phyloP scores from a whole-genome alignment of 2,888 invertebrate species.

The Seira sanloemensis region DNA sequence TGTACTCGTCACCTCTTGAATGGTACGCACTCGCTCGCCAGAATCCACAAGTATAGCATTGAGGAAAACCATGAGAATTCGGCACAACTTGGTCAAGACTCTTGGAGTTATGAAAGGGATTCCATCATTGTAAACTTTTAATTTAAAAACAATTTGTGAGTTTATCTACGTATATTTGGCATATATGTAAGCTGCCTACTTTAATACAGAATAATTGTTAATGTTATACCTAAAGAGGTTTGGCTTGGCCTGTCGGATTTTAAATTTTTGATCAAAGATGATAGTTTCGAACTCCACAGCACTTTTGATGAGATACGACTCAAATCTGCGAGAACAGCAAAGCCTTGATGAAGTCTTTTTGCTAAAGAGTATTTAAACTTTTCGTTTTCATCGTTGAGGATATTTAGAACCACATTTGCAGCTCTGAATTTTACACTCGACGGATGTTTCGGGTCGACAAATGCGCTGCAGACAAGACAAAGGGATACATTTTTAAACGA shows the following conservation, averaged over 20 bases:
- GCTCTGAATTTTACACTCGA: conserved; percentile 24
- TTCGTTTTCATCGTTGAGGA: conserved; percentile 27
- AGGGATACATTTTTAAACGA: too few species aligned
- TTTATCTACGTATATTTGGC: too few species aligned
- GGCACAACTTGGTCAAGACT: conserved; percentile 54
- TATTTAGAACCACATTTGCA: conserved; percentile 27
- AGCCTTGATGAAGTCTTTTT: conserved; percentile 5
- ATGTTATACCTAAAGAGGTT: too few species aligned
- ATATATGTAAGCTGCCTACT: too few species aligned
- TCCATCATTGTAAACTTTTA: too few species aligned
- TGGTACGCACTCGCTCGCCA: not conserved
- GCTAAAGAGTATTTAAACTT: not conserved
- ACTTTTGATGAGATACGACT: conserved; percentile 43
- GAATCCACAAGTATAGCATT: conserved; percentile 24
- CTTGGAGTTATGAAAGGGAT: conserved; percentile 61
- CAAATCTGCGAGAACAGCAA: conserved; percentile 20
- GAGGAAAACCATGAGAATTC: conserved; percentile 51
- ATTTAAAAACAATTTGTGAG: too few species aligned
- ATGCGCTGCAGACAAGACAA: conserved; percentile 1
- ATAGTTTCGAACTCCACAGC: conserved; percentile 45
- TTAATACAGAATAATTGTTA: too few species aligned
- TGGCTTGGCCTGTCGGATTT: too few species aligned
- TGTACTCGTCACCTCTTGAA: conserved; percentile 39
- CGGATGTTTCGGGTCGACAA: conserved; percentile 20
- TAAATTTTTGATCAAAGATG: conserved; percentile 22